phyloP scores from a whole-genome alignment of 2,797 vertebrate genomes.

The Cuniculus paca region DNA sequence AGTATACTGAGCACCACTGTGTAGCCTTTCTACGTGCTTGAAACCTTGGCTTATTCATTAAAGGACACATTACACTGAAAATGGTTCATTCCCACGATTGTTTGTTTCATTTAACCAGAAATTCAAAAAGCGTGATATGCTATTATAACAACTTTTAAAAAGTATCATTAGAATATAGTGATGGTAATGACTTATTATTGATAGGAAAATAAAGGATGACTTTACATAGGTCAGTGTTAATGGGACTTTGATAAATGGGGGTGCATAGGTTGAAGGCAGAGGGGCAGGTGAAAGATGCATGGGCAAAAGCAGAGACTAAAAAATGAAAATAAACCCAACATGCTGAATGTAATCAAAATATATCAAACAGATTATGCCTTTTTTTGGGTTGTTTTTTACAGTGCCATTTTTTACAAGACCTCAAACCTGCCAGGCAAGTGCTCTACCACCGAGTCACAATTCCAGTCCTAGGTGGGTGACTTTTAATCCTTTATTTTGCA shows the following conservation, averaged over 20 bases:
- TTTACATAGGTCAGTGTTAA: background rate
- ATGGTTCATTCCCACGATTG: background rate
- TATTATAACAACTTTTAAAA: background rate
- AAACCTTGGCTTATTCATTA: background rate
- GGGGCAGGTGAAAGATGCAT: background rate
- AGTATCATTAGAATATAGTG: background rate
- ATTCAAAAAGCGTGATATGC: background rate
- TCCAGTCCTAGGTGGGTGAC: background rate
- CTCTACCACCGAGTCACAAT: background rate
- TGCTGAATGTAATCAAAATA: background rate
- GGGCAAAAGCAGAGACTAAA: background rate
- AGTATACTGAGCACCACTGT: background rate
- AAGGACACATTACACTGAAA: background rate
- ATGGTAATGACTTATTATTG: conserved; percentile 7
- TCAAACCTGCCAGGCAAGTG: too few relatives aligned
- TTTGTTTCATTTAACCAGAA: background rate
- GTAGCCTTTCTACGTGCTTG: background rate
- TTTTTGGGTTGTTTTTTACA: background rate
- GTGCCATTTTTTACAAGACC: background rate
- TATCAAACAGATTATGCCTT: background rate
- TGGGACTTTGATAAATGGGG: background rate
- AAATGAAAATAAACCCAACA: background rate
- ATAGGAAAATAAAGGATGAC: conserved; percentile 9
- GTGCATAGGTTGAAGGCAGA: background rate
- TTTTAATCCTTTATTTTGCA: conserved; percentile 37